phyloP scores from a whole-genome alignment of 2,888 invertebrate species.

The Zele albiditarsus region DNA sequence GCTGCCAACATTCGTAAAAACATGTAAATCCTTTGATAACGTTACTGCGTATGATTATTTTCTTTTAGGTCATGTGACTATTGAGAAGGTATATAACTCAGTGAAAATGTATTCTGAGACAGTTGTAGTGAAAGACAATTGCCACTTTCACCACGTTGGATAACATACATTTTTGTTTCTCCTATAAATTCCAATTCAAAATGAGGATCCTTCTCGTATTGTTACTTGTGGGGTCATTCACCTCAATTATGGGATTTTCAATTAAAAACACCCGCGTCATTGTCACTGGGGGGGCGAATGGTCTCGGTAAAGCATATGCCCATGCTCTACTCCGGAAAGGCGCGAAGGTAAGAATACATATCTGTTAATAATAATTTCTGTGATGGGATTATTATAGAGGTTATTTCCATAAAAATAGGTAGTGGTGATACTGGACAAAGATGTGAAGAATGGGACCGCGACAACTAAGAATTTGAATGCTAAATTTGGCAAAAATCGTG shows the following conservation, averaged over 20 bases:
- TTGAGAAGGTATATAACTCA: too few relatives aligned
- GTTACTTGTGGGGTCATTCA: background rate
- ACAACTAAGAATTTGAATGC: background rate
- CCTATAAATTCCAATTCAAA: too few relatives aligned
- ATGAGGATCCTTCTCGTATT: background rate
- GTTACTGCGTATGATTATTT: too few relatives aligned
- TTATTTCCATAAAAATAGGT: background rate
- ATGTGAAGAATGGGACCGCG: background rate
- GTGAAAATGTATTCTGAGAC: too few relatives aligned
- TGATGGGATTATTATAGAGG: too few relatives aligned
- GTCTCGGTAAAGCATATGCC: conserved; percentile 59
- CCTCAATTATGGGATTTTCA: background rate
- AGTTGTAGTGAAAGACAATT: too few relatives aligned
- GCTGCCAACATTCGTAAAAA: too few relatives aligned
- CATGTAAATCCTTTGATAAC: too few relatives aligned
- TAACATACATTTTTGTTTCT: too few relatives aligned
- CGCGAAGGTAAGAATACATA: conserved; percentile 57
- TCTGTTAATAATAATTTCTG: background rate
- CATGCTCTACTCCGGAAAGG: conserved; percentile 64
- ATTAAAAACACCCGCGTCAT: conserved; percentile 67
- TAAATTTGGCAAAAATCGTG: conserved; percentile 43
- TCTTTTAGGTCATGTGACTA: too few relatives aligned
- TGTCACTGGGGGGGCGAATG: conserved; percentile 64
- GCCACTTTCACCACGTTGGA: too few relatives aligned
- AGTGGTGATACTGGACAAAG: background rate